A percentile compares a stretch with the other conserved stretches of the same genome.
phyloP scores from a whole-genome alignment of 1,140 invertebrate genomes.

The Halesus radiatus region DNA sequence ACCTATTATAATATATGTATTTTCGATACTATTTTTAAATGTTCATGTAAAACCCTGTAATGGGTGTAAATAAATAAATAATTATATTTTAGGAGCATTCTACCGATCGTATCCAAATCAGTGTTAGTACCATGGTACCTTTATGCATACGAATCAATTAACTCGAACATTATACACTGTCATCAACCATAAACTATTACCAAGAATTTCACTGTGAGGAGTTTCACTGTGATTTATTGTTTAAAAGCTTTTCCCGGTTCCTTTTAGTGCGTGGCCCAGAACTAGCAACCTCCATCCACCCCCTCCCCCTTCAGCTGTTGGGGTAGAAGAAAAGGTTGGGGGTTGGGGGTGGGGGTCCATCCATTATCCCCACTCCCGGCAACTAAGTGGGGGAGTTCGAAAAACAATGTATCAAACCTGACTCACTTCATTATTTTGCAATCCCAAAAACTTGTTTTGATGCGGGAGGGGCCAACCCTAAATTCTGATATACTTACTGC shows the following conservation, averaged over 20 bases:
- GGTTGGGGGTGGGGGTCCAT: background rate
- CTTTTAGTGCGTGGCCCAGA: constrained; percentile 53
- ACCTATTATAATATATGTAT: too few relatives aligned
- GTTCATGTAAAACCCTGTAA: too few relatives aligned
- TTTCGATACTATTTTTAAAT: too few relatives aligned
- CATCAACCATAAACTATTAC: too few relatives aligned
- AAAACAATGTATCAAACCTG: constrained; percentile 39
- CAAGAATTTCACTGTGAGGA: constrained; percentile 41
- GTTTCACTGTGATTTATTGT: constrained; percentile 54
- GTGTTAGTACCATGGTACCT: too few relatives aligned
- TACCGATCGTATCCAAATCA: too few relatives aligned
- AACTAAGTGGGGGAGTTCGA: constrained; percentile 7
- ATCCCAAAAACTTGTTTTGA: background rate
- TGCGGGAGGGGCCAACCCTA: background rate
- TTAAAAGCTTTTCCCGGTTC: constrained; percentile 57
- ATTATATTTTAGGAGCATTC: too few relatives aligned
- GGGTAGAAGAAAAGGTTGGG: background rate
- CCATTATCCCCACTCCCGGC: constrained; percentile 18
- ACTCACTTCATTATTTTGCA: constrained; percentile 36
- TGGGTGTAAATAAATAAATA: too few relatives aligned
- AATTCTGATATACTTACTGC: background rate
- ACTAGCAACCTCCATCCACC: background rate
- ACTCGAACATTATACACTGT: too few relatives aligned
- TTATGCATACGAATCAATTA: too few relatives aligned
- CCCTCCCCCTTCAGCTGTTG: background rate